Base-by-base conservation (phyloP, 35 echinoderm and acorn worm genomes). In the Amphiura filiformis region DNA sequence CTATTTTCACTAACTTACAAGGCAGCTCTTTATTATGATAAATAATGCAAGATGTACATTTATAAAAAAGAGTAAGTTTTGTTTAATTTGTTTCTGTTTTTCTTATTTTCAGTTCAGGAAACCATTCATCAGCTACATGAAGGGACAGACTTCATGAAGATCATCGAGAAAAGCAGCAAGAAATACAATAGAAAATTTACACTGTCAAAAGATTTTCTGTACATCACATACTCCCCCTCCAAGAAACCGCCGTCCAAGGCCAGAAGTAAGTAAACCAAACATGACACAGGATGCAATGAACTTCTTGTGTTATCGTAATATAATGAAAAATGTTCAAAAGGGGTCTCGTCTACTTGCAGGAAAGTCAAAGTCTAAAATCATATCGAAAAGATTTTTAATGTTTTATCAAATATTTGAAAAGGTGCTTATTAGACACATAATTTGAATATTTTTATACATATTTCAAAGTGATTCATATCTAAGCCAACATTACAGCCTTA, bases 111-210 rank as follows among this genome's bases (percentile, higher is more conserved):
- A 91, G 89, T 49, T 23, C 57, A 91, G 26, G 81, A 78, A 22
- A 78, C 85, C 28, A 39, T 85, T 34, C 89, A 91, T 26, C 79
- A 85, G 70, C 37, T 91, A 39, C 82, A 80, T 26, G 22, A 26
- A 28, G 89, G 89, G 35, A 91, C 89, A 31, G 84, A 85, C 40
- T 91, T 91, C 82, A 84, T 44, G 17, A 91, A 91, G 75, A 77
- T 91, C 7, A 35, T 75, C 28, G 81, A 83, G n/a, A 91, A 91
- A 20, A 79, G 89, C 49, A 79, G 64, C 70, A 91, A 91, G 82
- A 84, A 39, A 9, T 76, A 85, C 82, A 78, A 23, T 39, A 56
- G 89, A 31, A 85, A 37, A 1, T 91, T 91, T 57, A 36, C 52
- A 12, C 37, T 91, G 37, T 85, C 81, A 37, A 80, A 91, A 0